Base-by-base conservation (phyloP, 1,140 invertebrate species). In the Chironomus striatipennis region DNA sequence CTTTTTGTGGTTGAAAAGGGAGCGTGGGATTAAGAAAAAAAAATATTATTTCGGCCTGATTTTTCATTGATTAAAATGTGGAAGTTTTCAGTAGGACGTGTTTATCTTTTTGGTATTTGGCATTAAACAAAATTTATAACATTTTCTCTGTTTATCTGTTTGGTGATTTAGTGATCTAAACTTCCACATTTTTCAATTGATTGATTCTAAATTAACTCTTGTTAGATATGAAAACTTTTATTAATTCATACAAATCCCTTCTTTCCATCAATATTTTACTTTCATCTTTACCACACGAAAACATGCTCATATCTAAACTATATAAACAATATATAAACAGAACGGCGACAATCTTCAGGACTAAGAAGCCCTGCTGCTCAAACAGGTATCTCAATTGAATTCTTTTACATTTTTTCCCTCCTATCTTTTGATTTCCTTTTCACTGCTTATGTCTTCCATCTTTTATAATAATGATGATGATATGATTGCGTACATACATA, bases 371-470 rank as follows among this genome's bases (percentile, higher is more conserved):
- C 75, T 12, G 75, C 74, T 43, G 73, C 75, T 21, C 64, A 57
- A 57, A 74, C 75, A 75, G 75, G 75, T 76, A 76, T 81, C 83
- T n/a, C 9, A 57, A 57, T 10, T 57, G 9, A 12, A 12, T 57
- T 57, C n/a, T 4, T n/a, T 57, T 57, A 57, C 47, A 2, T 57
- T 4, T 12, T 12, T 57, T 8, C n/a, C 47, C 7, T 8, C 10
- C 7, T 12, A 57, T n/a, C 47, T n/a, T n/a, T 57, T 1, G 7
- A 57, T 57, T 34, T 34, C 24, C 24, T 34, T 34, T 34, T 34
- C 24, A 34, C 24, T 34, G 24, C 24, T 34, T 34, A 34, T 34
- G 24, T 34, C 24, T 34, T 34, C 24, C 24, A 1, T 34, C 24
- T 2, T 34, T n/a, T n/a, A n/a, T n/a, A n/a, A n/a, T n/a, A 2